Percentiles rank a stretch among this genome's conserved stretches.
Conservation (phyloP, 2,888 invertebrate genomes). For the Xiphydria camelus region DNA sequence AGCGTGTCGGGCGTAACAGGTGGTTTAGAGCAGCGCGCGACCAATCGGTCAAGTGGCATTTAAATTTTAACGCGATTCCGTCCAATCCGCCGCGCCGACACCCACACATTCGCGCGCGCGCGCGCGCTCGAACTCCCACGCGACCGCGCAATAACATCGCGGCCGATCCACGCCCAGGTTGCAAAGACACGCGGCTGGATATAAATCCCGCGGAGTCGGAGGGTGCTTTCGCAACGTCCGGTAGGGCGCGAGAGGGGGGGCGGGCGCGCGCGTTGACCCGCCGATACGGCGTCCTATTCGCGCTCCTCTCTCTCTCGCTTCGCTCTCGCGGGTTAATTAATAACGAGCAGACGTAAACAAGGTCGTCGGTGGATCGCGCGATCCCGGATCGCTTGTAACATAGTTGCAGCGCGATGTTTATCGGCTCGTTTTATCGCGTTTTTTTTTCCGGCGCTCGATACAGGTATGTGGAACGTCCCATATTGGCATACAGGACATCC, state of each 20-base stretch:
- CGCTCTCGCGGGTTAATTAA: not conserved
- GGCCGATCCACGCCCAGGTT: slow-evolving; percentile 36
- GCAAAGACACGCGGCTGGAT: slow-evolving; percentile 23
- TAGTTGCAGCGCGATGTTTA: too few relatives aligned
- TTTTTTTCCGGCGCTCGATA: too few relatives aligned
- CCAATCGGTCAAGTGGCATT: slow-evolving; percentile 48
- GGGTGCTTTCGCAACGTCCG: slow-evolving; percentile 29
- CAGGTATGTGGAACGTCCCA: too few relatives aligned
- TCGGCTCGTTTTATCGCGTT: too few relatives aligned
- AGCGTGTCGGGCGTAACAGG: slow-evolving; percentile 20
- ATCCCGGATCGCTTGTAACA: too few relatives aligned
- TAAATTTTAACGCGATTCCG: slow-evolving; percentile 35
- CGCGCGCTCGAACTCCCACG: not conserved
- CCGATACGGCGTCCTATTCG: too few relatives aligned
- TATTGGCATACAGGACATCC: too few relatives aligned
- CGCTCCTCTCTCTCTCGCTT: not conserved
- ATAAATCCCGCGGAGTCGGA: slow-evolving; percentile 17
- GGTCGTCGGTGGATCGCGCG: too few relatives aligned
- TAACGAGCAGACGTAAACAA: too few relatives aligned
- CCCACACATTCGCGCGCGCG: not conserved
- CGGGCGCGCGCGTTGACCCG: not conserved
- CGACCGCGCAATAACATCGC: slow-evolving; percentile 26
- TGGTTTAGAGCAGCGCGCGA: slow-evolving; percentile 24
- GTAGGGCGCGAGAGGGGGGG: not conserved
- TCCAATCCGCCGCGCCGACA: not conserved